A percentile compares a stretch with the other conserved stretches of the same genome.
Evolutionary conservation across 2,113 vertebrate genomes (phyloP).

Genomic region (Macrotus californicus): DNA sequence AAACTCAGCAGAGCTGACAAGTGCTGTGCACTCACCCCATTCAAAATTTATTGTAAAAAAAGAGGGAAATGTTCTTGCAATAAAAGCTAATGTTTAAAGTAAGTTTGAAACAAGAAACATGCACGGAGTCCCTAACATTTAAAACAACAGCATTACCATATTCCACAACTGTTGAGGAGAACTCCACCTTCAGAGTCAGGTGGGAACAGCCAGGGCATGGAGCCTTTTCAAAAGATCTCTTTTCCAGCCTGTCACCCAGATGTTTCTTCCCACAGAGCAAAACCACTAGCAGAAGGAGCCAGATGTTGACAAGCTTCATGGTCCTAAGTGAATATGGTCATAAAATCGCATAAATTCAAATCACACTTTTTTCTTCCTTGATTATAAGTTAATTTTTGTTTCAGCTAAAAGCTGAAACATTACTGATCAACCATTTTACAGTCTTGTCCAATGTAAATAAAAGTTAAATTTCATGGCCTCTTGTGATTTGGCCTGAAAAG

Average conservation of each 20-base stretch:
- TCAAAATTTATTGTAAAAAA: background rate
- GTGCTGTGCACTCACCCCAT: background rate
- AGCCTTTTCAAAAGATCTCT: conserved; percentile 75
- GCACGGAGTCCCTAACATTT: background rate
- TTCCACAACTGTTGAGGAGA: conserved; percentile 92
- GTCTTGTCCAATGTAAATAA: conserved; percentile 74
- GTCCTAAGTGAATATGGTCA: conserved; percentile 74
- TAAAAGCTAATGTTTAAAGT: background rate
- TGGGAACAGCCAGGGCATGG: conserved; percentile 87
- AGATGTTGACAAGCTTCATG: conserved; percentile 85
- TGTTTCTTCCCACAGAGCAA: conserved; percentile 86
- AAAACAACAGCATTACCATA: conserved; percentile 84
- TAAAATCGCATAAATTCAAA: conserved; percentile 79
- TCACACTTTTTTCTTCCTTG: conserved; percentile 67
- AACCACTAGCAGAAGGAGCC: conserved; percentile 83
- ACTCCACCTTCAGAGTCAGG: conserved; percentile 91
- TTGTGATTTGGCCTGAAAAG: conserved; percentile 77
- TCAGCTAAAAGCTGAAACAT: conserved; percentile 67
- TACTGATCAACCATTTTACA: conserved; percentile 68
- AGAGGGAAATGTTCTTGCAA: background rate
- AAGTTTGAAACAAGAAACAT: background rate
- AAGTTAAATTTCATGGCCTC: conserved; percentile 82
- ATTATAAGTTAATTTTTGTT: conserved; percentile 77
- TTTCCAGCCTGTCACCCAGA: conserved; percentile 80
- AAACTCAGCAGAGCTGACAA: background rate